Base-by-base conservation (phyloP, 2,888 invertebrate genomes). In the Brenthis daphne region DNA sequence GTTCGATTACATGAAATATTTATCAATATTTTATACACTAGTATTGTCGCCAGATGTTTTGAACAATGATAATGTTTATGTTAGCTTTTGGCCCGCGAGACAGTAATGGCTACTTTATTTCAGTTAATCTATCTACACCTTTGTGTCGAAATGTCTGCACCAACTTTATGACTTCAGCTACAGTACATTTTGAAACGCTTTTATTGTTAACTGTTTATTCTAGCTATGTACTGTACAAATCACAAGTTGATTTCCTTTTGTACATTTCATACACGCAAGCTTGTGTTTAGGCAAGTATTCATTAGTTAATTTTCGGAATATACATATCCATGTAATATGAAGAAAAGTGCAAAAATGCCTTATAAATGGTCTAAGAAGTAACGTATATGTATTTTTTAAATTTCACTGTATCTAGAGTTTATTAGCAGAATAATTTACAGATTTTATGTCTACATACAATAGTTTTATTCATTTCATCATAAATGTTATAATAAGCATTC, bases 291-390 rank as follows among this genome's bases (percentile, higher is more conserved):
- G 37, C 14, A 29, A 60, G 24, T 48, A 24, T 20, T 12, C 3
- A 16, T n/a, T 71, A 58, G 69, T 65, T 75, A 73, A 79, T 80
- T 77, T 77, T 85, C 85, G 6, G 8, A 37, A 37, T 37, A 3
- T 24, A 1, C 24, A 24, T 24, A 24, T 24, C 24, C 24, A 24
- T 24, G 24, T 24, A 24, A 24, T 24, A 3, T 24, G 29, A 29
- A 29, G 29, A 29, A 29, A 29, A 29, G 29, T 29, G 29, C 29
- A 29, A 29, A 29, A 29, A 29, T 29, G 4, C 24, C 24, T 2
- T 24, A 24, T 24, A 1, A 3, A 24, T 3, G 24, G 20, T 20
- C 20, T 20, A 20, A 20, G 20, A 24, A 24, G 24, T 24, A 24
- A 24, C 29, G 29, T 29, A 29, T 29, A 29, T 4, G 29, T 29